Percentiles rank a stretch among this genome's conserved stretches.
Conservation (phyloP, 2,113 vertebrate species). For the Labeo catla region DNA sequence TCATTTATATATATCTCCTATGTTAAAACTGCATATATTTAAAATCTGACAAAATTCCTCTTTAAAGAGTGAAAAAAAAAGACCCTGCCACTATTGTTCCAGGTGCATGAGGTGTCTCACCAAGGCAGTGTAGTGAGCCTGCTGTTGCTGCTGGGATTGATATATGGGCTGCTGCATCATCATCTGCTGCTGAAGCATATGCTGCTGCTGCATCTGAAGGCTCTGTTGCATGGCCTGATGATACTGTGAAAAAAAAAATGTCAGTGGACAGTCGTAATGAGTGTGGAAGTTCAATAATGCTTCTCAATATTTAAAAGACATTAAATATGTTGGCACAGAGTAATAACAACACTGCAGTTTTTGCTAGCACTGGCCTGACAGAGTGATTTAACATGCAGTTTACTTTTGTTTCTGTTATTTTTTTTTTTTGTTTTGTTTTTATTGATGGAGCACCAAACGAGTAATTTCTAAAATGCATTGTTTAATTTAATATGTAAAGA, state of each 20-base stretch:
- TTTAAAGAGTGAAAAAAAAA: not conserved
- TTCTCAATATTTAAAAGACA: conserved; percentile 19
- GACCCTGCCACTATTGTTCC: not conserved
- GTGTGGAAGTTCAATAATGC: not conserved
- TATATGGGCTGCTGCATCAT: conserved; percentile 83
- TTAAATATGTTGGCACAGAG: not conserved
- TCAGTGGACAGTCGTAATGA: not conserved
- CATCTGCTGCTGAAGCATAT: conserved; percentile 86
- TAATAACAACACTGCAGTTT: not conserved
- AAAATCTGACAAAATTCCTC: not conserved
- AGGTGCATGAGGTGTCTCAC: conserved; percentile 72
- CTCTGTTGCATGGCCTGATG: conserved; percentile 87
- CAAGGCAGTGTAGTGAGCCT: conserved; percentile 77
- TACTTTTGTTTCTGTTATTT: not conserved
- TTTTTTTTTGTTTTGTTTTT: too few species aligned
- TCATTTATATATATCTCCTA: not conserved
- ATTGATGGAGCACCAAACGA: not conserved
- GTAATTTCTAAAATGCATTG: not conserved
- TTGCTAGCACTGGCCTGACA: not conserved
- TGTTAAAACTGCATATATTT: not conserved
- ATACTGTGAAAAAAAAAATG: conserved; percentile 71
- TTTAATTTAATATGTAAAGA: not conserved
- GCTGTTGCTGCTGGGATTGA: conserved; percentile 73
- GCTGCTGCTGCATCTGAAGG: conserved; percentile 81
- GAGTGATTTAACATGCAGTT: not conserved